Base-by-base conservation (phyloP, 2,113 vertebrate species). In the Polypterus senegalus region DNA sequence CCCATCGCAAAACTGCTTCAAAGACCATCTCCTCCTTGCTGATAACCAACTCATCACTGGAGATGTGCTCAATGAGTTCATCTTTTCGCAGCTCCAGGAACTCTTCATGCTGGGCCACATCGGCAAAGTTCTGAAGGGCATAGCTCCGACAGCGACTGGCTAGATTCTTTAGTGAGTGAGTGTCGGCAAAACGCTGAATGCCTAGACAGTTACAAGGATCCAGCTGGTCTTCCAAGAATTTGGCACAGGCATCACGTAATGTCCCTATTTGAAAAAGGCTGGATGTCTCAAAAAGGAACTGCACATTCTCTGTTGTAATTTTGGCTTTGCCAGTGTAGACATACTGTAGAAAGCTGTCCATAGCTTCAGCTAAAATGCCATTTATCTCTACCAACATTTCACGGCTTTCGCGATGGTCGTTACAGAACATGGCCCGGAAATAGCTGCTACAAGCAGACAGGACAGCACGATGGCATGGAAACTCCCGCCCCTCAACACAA, bases 131-230 rank as follows among this genome's bases (percentile, higher is more conserved):
- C 72, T 92, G 92, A 72, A 96, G 81, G 0, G 90, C 89, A 9
- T 91, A 99, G 58, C 66, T 82, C 71, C 86, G 88, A 80, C 94
- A 98, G 69, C 93, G 94, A 74, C 87, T 89, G 73, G 92, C 92
- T 0, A 99, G 85, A 0, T 90, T 90, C 79, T 98, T 97, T 61
- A 99, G 88, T 0, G 93, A 86, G 73, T 99, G 95, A 0, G 91
- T 86, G 2, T 97, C 94, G 0, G 93, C 95, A 11, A 99, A 99
- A 65, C 89, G 90, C 80, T 97, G 93, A 79, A 99, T 97, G 62
- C 95, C 96, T 68, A 99, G 79, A 76, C 93, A 98, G 57, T 99
- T 99, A 83, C 95, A 98, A 0, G 95, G 93, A 71, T 99, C 95
- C 67, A 98, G 84, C 69, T 99, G 96, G 65, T 96, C 93, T 73